Evolutionary conservation across 2,888 invertebrate species (phyloP).

Genomic region (Hemaris fuciformis): DNA sequence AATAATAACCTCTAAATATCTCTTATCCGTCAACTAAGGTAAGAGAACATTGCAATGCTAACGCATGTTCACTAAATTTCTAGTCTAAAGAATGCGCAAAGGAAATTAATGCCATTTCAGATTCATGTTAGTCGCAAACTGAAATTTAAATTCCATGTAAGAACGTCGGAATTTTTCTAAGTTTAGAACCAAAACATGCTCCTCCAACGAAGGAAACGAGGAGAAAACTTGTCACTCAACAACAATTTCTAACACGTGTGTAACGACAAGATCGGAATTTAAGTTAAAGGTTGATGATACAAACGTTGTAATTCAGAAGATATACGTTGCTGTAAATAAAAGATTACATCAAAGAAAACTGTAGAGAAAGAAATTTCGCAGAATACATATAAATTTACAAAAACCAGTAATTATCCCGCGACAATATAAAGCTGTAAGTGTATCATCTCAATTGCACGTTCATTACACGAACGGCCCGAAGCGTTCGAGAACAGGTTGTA

Average conservation of each 20-base stretch:
- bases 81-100: background rate
- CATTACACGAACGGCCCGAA: constrained; percentile 39
- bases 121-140: background rate
- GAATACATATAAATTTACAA: background rate
- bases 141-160: background rate
- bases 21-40: no score
- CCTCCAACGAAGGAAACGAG: background rate
- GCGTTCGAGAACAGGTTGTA: constrained; percentile 38
- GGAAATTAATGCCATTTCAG: background rate
- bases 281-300: background rate
- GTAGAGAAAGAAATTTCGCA: background rate
- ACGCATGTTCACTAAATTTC: background rate
- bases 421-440: constrained; percentile 45
- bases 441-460: constrained; percentile 44
- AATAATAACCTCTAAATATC: no score
- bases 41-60: no score
- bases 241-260: constrained; percentile 8
- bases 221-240: constrained; percentile 5
- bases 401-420: constrained; percentile 22
- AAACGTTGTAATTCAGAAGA: background rate
- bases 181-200: constrained; percentile 1
- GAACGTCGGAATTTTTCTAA: background rate
- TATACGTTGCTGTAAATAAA: background rate
- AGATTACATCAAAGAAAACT: background rate
- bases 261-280: background rate